Conservation (phyloP, 2,888 invertebrate genomes). For the Sinotaia quadrata region DNA sequence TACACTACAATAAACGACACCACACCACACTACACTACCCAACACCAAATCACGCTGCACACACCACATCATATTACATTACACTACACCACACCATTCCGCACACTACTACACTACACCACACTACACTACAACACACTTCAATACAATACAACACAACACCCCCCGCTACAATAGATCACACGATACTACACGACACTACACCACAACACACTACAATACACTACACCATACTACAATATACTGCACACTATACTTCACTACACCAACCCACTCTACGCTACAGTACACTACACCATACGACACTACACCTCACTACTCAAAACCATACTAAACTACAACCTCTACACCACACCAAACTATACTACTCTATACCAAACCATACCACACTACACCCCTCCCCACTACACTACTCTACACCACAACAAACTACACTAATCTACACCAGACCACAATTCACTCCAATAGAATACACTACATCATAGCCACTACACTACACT, state of each 20-base stretch:
- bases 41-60: background rate
- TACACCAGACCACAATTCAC: background rate
- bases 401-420: conserved; percentile 9
- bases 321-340: background rate
- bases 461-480: background rate
- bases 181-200: conserved; percentile 12
- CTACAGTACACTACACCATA: conserved; percentile 8
- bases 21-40: background rate
- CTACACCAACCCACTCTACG: background rate
- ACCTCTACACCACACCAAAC: background rate
- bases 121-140: conserved; percentile 12
- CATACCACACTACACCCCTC: conserved; percentile 2
- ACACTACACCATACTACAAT: no score
- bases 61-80: background rate
- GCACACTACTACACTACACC: background rate
- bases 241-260: conserved; percentile 2
- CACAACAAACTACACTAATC: background rate
- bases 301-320: background rate
- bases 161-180: conserved; percentile 6
- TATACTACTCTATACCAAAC: background rate
- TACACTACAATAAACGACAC: background rate
- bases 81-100: background rate
- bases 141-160: conserved; percentile 7
- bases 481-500: background rate
- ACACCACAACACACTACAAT: background rate